phyloP scores from a whole-genome alignment of 2,113 vertebrate species.

The Saimiri boliviensis region DNA sequence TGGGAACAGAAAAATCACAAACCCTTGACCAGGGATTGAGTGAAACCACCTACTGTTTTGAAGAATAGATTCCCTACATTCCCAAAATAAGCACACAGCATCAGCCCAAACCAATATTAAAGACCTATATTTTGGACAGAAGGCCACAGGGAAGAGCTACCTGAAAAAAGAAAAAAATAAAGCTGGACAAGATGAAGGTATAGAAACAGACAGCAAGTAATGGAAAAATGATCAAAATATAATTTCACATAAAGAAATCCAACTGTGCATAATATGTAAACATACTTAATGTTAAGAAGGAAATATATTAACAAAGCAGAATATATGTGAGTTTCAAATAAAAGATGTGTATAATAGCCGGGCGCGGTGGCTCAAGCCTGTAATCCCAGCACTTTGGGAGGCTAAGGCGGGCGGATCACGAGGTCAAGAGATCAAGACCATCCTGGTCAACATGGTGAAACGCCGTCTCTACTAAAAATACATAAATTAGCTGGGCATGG shows the following conservation, averaged over 20 bases:
- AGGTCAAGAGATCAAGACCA: too few species aligned
- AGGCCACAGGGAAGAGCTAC: not conserved
- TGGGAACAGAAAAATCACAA: not conserved
- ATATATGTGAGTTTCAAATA: not conserved
- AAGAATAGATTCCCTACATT: constrained; percentile 29
- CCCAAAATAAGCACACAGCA: not conserved
- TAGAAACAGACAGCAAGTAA: not conserved
- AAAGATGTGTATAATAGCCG: not conserved
- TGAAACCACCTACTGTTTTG: not conserved
- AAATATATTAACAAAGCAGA: not conserved
- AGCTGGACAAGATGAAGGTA: not conserved
- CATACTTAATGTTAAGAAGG: not conserved
- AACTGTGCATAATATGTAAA: not conserved
- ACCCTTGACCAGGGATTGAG: not conserved
- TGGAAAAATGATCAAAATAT: not conserved
- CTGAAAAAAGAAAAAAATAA: not conserved
- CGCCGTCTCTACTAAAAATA: too few species aligned
- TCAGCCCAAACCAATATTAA: constrained; percentile 20
- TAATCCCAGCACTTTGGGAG: too few species aligned
- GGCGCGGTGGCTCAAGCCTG: too few species aligned
- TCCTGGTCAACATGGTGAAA: too few species aligned
- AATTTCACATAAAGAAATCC: not conserved
- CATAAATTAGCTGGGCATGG: too few species aligned
- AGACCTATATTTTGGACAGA: constrained; percentile 16
- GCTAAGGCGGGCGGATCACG: too few species aligned